Evolutionary conservation across 1,140 invertebrate species (phyloP).

Genomic region (Fragariocoptes setiger): DNA sequence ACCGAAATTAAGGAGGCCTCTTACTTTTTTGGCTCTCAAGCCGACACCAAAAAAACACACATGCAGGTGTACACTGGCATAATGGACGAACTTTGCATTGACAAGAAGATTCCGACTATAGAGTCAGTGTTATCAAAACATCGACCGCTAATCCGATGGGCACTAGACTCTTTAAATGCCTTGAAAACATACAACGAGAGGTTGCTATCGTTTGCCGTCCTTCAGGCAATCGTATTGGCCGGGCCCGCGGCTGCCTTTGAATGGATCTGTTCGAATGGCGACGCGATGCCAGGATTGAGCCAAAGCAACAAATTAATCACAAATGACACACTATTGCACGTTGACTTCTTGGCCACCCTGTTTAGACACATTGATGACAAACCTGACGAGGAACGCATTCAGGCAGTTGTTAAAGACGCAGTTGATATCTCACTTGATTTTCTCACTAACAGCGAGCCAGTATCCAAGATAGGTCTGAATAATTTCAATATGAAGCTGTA

Average conservation of each 20-base stretch:
- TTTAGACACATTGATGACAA: not conserved
- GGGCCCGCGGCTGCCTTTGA: not conserved
- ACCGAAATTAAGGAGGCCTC: not conserved
- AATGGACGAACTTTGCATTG: not conserved
- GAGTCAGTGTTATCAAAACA: not conserved
- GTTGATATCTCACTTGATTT: not conserved
- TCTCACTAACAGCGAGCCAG: not conserved
- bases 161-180: not conserved
- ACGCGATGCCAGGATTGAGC: not conserved
- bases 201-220: not conserved
- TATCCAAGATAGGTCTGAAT: not conserved
- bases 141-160: not conserved
- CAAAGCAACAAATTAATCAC: not conserved
- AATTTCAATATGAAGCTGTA: not conserved
- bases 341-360: not conserved
- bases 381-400: not conserved
- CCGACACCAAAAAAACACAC: not conserved
- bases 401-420: not conserved
- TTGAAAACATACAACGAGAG: not conserved
- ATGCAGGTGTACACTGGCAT: not conserved
- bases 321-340: not conserved
- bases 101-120: not conserved
- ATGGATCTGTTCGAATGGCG: not conserved
- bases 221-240: not conserved
- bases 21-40: not conserved